Conservation (phyloP, 2,888 invertebrate genomes). For the Drosophila mulleri region DNA sequence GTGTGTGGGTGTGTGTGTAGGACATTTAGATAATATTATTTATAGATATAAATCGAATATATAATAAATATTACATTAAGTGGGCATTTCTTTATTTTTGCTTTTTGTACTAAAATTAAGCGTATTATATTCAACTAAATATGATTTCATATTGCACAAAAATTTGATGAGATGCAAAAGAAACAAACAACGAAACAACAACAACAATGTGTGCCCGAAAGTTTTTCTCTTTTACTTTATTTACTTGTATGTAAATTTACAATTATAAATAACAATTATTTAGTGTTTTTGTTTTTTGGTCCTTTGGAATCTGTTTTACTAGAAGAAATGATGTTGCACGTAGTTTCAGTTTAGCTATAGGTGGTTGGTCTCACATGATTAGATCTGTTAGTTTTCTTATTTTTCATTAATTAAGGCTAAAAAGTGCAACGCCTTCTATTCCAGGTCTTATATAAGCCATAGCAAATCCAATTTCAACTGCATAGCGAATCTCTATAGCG, state of each 20-base stretch:
- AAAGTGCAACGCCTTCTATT: slow-evolving; percentile 4
- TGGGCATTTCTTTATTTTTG: slow-evolving; percentile 51
- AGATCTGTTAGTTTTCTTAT: slow-evolving; percentile 9
- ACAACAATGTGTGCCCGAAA: slow-evolving; percentile 33
- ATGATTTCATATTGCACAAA: slow-evolving; percentile 55
- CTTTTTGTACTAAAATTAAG: slow-evolving; percentile 81
- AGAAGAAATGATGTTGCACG: slow-evolving; percentile 28
- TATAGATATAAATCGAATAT: slow-evolving; percentile 36
- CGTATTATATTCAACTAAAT: slow-evolving; percentile 63
- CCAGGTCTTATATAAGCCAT: slow-evolving; percentile 32
- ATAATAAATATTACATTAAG: slow-evolving; percentile 69
- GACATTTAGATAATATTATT: slow-evolving; percentile 44
- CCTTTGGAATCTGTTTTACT: slow-evolving; percentile 82
- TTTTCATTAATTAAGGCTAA: slow-evolving; percentile 6
- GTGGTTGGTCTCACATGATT: slow-evolving; percentile 47
- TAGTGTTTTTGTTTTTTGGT: slow-evolving; percentile 58
- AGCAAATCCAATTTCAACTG: slow-evolving; percentile 9
- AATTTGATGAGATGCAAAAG: slow-evolving; percentile 19
- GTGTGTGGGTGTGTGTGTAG: slow-evolving; percentile 26
- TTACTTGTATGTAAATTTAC: slow-evolving; percentile 17
- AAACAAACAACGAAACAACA: slow-evolving; percentile 4
- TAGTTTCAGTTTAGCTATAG: slow-evolving; percentile 40
- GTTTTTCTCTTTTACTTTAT: not conserved
- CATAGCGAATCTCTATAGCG: slow-evolving; percentile 3
- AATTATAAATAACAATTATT: slow-evolving; percentile 46